Base-by-base conservation (phyloP, 2,797 vertebrate genomes). In the Amblyopsis hoosieri region DNA sequence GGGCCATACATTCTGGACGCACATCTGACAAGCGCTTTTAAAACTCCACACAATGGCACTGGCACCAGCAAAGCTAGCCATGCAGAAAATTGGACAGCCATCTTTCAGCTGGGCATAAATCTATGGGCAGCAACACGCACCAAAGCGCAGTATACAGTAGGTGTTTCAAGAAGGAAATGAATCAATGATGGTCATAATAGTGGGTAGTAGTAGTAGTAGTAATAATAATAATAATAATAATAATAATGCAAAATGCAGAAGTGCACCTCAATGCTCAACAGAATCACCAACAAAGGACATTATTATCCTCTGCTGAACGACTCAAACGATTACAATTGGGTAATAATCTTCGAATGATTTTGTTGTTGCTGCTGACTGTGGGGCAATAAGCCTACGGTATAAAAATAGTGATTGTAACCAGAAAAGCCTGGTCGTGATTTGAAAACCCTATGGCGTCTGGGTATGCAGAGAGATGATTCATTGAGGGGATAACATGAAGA, bases 41-140 rank as follows among this genome's bases (percentile, higher is more conserved):
- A 86, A 87, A 85, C 62, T 74, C 79, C 79, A 58, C 23, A 58
- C 47, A 63, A 82, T 64, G 72, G 78, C 67, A 70, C 71, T 78
- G 67, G 78, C 67, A 67, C 69, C 78, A 69, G 64, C 70, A 46
- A 72, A 13, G 64, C 74, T 60, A 87, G 76, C 84, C 89, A 88
- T 78, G 88, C 89, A 85, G 89, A 90, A 92, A 93, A 93, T 91
- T 89, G 90, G 84, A 91, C 89, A 89, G 86, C 83, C 85, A 88
- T 91, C 86, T 83, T 75, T 91, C 86, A 89, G 89, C 85, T 74
- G 2, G 75, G 84, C 87, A 87, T 86, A 87, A 89, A 89, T 87
- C 80, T 84, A 71, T 50, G 62, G 80, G 72, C 69, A 72, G 82
- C 67, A 67, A 71, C 80, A 83, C 62, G 74, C 81, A 81, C 75